phyloP scores from a whole-genome alignment of 2,888 invertebrate species.

The Synanthedon vespiformis region DNA sequence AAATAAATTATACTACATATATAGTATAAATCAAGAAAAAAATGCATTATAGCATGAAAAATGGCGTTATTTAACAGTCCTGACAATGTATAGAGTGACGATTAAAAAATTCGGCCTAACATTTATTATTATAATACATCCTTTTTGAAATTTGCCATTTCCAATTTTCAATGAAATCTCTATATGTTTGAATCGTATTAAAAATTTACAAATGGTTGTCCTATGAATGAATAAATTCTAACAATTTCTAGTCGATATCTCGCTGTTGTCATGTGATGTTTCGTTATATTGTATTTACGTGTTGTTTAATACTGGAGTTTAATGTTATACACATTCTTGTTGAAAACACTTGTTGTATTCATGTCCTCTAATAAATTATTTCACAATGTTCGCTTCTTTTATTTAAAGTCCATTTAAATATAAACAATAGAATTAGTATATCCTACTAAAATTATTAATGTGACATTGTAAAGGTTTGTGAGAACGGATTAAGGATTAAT shows the following conservation, averaged over 20 bases:
- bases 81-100: too few species aligned
- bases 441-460: too few species aligned
- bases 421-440: too few species aligned
- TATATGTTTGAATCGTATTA: background rate
- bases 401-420: background rate
- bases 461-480: too few species aligned
- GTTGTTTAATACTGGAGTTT: conserved; percentile 44
- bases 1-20: too few species aligned
- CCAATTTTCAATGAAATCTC: background rate
- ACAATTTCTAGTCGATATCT: conserved; percentile 33
- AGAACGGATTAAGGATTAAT: too few species aligned
- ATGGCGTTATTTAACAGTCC: too few species aligned
- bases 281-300: conserved; percentile 31
- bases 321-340: conserved; percentile 53
- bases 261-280: conserved; percentile 51
- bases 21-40: too few species aligned
- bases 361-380: conserved; percentile 58
- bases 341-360: conserved; percentile 54
- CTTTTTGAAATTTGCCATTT: background rate
- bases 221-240: conserved; percentile 6
- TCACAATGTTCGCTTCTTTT: conserved; percentile 14
- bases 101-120: background rate
- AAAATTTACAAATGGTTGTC: conserved; percentile 15
- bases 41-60: too few species aligned
- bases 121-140: background rate